A percentile compares a stretch with the other conserved stretches of the same genome.
These are phyloP conservation scores for Zosterops japonicus DNA, from an alignment of 2,113 vertebrate genomes.

Conservation along the genomic window DNA sequence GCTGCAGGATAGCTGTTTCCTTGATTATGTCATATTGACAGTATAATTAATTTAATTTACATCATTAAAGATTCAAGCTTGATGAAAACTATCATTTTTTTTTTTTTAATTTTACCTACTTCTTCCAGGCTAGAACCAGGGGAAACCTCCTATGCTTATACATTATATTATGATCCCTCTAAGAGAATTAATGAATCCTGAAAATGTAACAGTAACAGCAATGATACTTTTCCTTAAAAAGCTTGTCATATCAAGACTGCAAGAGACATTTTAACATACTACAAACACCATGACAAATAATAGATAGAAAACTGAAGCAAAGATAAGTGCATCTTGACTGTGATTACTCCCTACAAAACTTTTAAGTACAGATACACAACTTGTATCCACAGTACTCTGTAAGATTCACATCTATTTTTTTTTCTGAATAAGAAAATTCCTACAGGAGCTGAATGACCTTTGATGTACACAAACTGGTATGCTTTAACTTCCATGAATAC, in stretches of 20 bases:
- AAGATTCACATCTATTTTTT: background rate
- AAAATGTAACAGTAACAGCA: background rate
- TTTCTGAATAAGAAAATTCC: background rate
- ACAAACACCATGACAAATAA: background rate
- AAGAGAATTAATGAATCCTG: background rate
- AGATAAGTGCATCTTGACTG: background rate
- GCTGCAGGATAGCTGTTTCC: background rate
- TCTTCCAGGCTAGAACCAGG: background rate
- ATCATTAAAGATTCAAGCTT: background rate
- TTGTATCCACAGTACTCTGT: background rate
- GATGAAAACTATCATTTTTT: background rate
- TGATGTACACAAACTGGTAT: background rate
- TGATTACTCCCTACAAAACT: background rate
- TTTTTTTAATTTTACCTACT: background rate
- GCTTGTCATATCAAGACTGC: background rate
- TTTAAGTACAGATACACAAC: background rate
- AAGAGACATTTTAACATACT: background rate
- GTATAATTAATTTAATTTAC: background rate
- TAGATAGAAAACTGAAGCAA: background rate
- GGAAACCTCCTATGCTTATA: background rate
- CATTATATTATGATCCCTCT: background rate
- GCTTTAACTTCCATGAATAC: background rate
- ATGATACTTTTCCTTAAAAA: background rate
- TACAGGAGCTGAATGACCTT: background rate
- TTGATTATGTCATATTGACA: background rate